A percentile compares a stretch with the other conserved stretches of the same genome.
Evolutionary conservation across 2,888 invertebrate genomes (phyloP).

Genomic region (Oscheius myriophilus): DNA sequence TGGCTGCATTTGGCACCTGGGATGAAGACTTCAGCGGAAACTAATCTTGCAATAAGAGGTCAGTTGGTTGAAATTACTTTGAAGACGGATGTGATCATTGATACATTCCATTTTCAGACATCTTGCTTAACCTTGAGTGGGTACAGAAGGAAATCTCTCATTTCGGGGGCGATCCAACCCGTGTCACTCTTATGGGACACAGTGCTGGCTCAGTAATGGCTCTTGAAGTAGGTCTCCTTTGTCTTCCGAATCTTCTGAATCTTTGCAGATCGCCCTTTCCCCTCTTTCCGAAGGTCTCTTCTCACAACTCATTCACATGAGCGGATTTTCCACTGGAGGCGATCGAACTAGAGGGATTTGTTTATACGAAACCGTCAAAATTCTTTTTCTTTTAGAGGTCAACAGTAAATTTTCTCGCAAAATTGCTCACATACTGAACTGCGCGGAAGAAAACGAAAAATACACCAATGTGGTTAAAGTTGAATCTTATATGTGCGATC

Average conservation of each 20-base stretch:
- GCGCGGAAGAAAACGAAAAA: not conserved
- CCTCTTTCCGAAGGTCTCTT: slow-evolving; percentile 22
- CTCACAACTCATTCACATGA: slow-evolving; percentile 17
- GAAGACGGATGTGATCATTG: not conserved
- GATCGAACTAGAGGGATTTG: not conserved
- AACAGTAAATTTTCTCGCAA: slow-evolving; percentile 4
- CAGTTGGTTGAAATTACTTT: no score
- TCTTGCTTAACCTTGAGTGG: slow-evolving; percentile 29
- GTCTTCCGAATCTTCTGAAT: not conserved
- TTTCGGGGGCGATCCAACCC: slow-evolving; percentile 33
- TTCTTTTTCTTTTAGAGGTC: not conserved
- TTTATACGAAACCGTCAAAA: not conserved
- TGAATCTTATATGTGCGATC: not conserved
- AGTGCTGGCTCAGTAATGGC: slow-evolving; percentile 21
- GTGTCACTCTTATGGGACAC: slow-evolving; percentile 33
- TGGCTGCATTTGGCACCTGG: slow-evolving; percentile 33
- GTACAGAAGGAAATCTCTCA: slow-evolving; percentile 23
- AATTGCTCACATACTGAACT: slow-evolving; percentile 1
- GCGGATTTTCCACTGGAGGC: slow-evolving; percentile 1
- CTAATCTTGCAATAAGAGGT: slow-evolving; percentile 32
- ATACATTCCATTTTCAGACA: slow-evolving; percentile 10
- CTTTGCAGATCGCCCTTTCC: slow-evolving; percentile 25
- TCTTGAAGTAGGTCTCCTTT: slow-evolving; percentile 21
- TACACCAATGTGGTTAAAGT: slow-evolving; percentile 3
- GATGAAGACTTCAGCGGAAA: slow-evolving; percentile 10